Conservation (phyloP, 2,113 vertebrate genomes). For the Ciconia maguari region DNA sequence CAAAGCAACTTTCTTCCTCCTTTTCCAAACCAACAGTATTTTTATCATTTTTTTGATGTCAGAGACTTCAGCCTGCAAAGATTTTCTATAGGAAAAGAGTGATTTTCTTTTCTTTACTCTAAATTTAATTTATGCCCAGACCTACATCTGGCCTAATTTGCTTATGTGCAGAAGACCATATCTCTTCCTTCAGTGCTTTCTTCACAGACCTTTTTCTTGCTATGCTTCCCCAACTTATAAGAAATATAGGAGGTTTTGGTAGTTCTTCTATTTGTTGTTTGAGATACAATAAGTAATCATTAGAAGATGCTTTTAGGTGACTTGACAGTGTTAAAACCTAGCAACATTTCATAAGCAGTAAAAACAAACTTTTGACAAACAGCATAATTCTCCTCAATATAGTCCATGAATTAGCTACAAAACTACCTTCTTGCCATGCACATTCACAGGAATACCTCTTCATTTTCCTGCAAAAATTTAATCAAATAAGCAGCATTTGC, state of each 20-base stretch:
- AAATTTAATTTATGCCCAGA: neutral
- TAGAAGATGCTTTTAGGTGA: neutral
- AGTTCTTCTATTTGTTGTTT: neutral
- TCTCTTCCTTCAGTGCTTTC: neutral
- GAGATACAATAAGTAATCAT: fast-evolving
- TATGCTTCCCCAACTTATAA: neutral
- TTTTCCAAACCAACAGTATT: neutral
- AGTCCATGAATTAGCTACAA: neutral
- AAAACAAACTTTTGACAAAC: neutral
- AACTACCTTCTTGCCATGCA: neutral
- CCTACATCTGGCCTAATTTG: neutral
- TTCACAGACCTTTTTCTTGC: neutral
- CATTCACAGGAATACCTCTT: neutral
- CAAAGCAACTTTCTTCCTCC: neutral
- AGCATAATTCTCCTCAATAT: neutral
- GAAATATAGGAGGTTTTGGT: neutral
- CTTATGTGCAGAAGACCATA: neutral
- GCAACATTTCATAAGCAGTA: neutral
- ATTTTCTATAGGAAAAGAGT: neutral
- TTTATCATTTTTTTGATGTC: neutral
- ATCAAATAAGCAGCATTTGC: neutral
- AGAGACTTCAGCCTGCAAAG: neutral
- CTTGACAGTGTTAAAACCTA: neutral
- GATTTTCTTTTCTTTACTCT: neutral
- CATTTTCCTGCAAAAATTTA: neutral